A percentile compares a stretch with the other conserved stretches of the same genome.
These are phyloP conservation scores for Villa cingulata DNA, from an alignment of 2,888 invertebrate genomes.

Conservation along the genomic window DNA sequence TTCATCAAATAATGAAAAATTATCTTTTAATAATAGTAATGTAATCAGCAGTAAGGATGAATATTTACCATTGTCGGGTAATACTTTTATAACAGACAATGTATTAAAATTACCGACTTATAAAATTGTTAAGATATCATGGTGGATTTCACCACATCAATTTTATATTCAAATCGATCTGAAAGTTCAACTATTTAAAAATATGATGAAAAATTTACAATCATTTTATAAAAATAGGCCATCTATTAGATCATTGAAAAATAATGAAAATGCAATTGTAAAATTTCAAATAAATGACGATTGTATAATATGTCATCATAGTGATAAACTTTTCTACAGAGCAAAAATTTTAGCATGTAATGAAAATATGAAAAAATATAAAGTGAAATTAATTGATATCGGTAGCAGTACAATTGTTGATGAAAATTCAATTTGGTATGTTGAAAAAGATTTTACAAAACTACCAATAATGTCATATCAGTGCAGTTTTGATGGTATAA, in stretches of 20 bases:
- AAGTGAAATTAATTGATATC: conserved; percentile 62
- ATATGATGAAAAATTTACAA: conserved; percentile 59
- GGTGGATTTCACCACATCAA: conserved; percentile 61
- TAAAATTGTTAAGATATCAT: conserved; percentile 50
- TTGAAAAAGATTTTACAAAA: conserved; percentile 50
- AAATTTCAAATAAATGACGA: conserved; percentile 14
- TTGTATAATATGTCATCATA: conserved; percentile 57
- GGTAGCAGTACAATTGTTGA: conserved; percentile 56
- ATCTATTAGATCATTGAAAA: conserved; percentile 15
- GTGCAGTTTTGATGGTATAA: conserved; percentile 49
- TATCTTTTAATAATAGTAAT: no score
- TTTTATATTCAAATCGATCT: conserved; percentile 51
- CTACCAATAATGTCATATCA: conserved; percentile 57
- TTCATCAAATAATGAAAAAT: no score
- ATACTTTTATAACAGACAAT: neutral
- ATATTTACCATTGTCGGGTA: neutral
- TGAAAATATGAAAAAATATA: conserved; percentile 44
- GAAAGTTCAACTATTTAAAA: conserved; percentile 43
- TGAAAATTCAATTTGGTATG: conserved; percentile 50
- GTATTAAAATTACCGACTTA: conserved; percentile 41
- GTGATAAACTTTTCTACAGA: conserved; percentile 57
- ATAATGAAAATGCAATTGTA: no score
- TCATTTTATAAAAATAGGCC: conserved; percentile 43
- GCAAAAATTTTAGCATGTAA: conserved; percentile 47
- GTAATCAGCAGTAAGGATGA: no score